Evolutionary conservation across 2,113 vertebrate species (phyloP).

Genomic region (Labrus mixtus): DNA sequence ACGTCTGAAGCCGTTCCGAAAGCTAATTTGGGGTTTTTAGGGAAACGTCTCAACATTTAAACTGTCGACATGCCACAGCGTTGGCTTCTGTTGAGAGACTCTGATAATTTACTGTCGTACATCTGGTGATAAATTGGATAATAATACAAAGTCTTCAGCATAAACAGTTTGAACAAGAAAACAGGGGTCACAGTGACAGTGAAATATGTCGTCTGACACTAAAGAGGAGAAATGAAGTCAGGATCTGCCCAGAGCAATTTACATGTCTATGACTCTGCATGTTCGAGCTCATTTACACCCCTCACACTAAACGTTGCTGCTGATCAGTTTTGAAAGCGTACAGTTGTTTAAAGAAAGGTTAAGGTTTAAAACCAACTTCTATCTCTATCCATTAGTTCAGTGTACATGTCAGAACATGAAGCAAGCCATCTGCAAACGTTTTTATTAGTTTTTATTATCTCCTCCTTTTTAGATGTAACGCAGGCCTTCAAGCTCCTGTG

Average conservation of each 20-base stretch:
- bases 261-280: neutral
- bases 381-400: neutral
- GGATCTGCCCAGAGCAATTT: constrained; percentile 26
- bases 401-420: neutral
- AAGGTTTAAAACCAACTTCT: neutral
- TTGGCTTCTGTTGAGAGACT: constrained; percentile 45
- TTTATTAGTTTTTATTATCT: neutral
- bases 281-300: neutral
- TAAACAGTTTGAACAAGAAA: constrained; percentile 29
- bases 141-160: constrained; percentile 53
- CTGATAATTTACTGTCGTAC: constrained; percentile 59
- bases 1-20: constrained; percentile 46
- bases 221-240: neutral
- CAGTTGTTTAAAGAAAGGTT: neutral
- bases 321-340: neutral
- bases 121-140: constrained; percentile 70
- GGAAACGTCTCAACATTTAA: constrained; percentile 49
- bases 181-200: constrained; percentile 18
- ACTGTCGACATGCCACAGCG: constrained; percentile 27
- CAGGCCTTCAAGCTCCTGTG: too few relatives aligned
- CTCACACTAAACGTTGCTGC: neutral
- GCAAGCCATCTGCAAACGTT: neutral
- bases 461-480: neutral
- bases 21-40: constrained; percentile 57
- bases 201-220: constrained; percentile 25